Base-by-base conservation (phyloP, 1,140 invertebrate species). In the Cherax destructor region DNA sequence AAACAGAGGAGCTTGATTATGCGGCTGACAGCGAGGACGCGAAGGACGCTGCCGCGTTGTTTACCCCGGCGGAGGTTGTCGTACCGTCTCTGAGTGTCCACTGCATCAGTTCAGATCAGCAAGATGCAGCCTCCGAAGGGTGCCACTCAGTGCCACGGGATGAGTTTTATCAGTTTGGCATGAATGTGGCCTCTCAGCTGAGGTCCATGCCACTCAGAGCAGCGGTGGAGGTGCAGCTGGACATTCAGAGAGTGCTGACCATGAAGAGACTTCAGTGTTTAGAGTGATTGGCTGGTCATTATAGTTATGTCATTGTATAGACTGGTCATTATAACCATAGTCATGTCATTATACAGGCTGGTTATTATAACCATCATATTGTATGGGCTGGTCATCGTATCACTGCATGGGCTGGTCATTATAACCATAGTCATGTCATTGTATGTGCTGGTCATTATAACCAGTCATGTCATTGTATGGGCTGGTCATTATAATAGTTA, bases 221-320 rank as follows among this genome's bases (percentile, higher is more conserved):
- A 21, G 80, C 80, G 52, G 3, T 83, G 10, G 52, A 83, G n/a
- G 52, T 24, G 5, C 80, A 83, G n/a, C 80, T 83, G 50, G 52
- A 83, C 21, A 83, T 83, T 4, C 80, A 83, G 61, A 21, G 52
- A 83, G 13, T 61, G n/a, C n/a, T 74, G n/a, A 74, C 69, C n/a
- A 24, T 30, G 6, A 74, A 69, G 65, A 16, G 65, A 3, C 18
- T 69, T 41, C 30, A 13, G 52, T 13, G 52, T 56, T 7, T 56
- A 56, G 52, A 56, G 52, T 56, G 52, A 9, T 56, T 56, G 69
- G 61, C 30, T 41, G 30, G 30, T 41, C 30, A 41, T 41, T n/a
- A n/a, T n/a, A 41, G 30, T 41, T 2, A 41, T 41, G 30, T 41
- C 30, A 41, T 41, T 41, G 30, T 41, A 41, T 41, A 2, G 30